Base-by-base conservation (phyloP, 2,113 vertebrate genomes). In the Apteryx owenii region DNA sequence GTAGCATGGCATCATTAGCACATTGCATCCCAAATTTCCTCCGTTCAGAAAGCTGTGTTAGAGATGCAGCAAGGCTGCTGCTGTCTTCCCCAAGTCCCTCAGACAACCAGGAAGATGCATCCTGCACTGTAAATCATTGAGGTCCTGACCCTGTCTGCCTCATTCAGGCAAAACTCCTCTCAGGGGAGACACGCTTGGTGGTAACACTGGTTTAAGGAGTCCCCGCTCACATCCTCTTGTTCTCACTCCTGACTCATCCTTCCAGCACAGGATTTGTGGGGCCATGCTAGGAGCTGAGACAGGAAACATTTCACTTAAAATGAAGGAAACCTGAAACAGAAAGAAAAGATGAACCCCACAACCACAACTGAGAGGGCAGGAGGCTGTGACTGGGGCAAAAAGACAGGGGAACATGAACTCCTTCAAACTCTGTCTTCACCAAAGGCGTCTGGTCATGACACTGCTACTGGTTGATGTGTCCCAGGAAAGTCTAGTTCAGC, bases 251-350 rank as follows among this genome's bases (percentile, higher is more conserved):
- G 18, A 13, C 33, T 77, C 71, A 16, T 50, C 65, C 36, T 81
- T 40, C 42, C 65, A 91, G 78, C 81, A 29, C 40, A 44, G 69
- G 44, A 11, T 53, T 50, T 22, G 4, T 0, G 48, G 54, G 75
- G 61, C 46, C 0, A 0, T 28, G 38, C 71, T 60, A 7, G 29
- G 69, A 62, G 65, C 29, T n/a, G 69, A 71, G 29, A 2, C 29
- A 13, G 77, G 54, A 14, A 70, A 50, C 7, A 1, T 58, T 73
- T 76, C 29, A 7, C n/a, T 93, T 53, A 33, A 83, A 38, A 81
- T 88, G 87, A 60, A 68, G 28, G 61, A 87, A 85, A 65, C 23
- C 26, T 54, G 78, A 54, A 90, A 76, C 15, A 29, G 50, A 61
- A 85, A 90, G 72, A 48, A 78, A 84, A 38, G 60, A 33, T 77